Conservation (phyloP, 2,113 vertebrate genomes). For the Dunckerocampus dactyliophorus region DNA sequence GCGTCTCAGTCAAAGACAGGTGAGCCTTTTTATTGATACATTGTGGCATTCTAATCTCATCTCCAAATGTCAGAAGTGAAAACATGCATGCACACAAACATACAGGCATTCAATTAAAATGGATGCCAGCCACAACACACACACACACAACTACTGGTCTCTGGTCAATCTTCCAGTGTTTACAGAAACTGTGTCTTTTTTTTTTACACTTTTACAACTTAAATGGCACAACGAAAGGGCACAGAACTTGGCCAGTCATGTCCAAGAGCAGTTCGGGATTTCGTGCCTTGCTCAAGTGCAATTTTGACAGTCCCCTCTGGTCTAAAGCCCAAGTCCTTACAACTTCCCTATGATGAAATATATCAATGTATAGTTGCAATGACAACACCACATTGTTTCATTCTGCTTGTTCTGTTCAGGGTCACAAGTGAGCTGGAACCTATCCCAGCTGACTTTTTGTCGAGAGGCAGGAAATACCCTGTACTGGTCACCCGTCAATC, state of each 20-base stretch:
- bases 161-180: neutral
- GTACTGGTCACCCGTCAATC: no score
- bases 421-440: no score
- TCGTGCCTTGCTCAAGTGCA: neutral
- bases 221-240: no score
- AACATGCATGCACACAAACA: slow-evolving; percentile 13
- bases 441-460: no score
- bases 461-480: no score
- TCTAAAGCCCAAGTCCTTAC: neutral
- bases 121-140: slow-evolving; percentile 3
- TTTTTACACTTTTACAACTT: no score
- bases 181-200: no score
- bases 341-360: no score
- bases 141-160: slow-evolving; percentile 5
- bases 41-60: slow-evolving; percentile 74
- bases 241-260: neutral
- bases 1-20: slow-evolving; percentile 38
- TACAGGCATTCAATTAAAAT: slow-evolving; percentile 25
- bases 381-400: no score
- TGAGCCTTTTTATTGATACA: slow-evolving; percentile 37
- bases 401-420: no score
- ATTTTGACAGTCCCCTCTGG: neutral
- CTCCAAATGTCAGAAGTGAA: slow-evolving; percentile 55
- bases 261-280: neutral
- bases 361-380: no score